Evolutionary conservation across 2,797 vertebrate genomes (phyloP), one percentile per base, ranked within the genome.

Genomic region (Lacerta agilis): DNA sequence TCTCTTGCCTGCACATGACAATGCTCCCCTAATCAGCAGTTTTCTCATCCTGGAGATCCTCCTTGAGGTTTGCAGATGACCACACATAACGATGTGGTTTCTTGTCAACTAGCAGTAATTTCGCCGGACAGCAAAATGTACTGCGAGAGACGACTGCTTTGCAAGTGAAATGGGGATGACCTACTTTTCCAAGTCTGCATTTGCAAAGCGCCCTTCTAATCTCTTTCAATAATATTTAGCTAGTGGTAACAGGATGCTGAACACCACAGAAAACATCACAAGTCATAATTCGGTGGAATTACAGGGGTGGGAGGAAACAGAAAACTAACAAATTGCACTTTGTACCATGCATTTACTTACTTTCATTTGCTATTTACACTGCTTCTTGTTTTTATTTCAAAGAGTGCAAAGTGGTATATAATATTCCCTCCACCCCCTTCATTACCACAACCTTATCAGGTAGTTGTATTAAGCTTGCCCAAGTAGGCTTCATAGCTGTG

Each of bases 51-150:
- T 76, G 29, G 85, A 93, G 72, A 88, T 90, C 78, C 91, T 91
- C 88, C 58, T 41, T 86, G 93, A 96, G 94, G 75, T 91, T 95
- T 95, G 82, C 93, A 91, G 85, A 81, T 93, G 91, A 95, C 88
- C 94, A 79, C 87, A 92, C 4, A 41, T 89, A 91, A 95, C 41
- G 25, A 87, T 94, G 94, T 91, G 89, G 93, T 91, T 94, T 93
- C 83, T 93, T 88, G 85, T 92, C 88, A 82, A 66, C 91, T 91
- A 43, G 86, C 27, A 91, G 87, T 89, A 86, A 83, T 87, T 87
- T 86, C 29, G 72, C 78, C 61, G 84, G 86, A 85, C 91, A 89
- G 82, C 72, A 88, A 61, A 75, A 87, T 83, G 86, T 88, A 61
- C 64, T 90, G 49, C 77, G 85, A 92, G 89, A 69, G 58, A n/a